Evolutionary conservation across 2,113 vertebrate species (phyloP).

Genomic region (Entomyzon cyanotis): DNA sequence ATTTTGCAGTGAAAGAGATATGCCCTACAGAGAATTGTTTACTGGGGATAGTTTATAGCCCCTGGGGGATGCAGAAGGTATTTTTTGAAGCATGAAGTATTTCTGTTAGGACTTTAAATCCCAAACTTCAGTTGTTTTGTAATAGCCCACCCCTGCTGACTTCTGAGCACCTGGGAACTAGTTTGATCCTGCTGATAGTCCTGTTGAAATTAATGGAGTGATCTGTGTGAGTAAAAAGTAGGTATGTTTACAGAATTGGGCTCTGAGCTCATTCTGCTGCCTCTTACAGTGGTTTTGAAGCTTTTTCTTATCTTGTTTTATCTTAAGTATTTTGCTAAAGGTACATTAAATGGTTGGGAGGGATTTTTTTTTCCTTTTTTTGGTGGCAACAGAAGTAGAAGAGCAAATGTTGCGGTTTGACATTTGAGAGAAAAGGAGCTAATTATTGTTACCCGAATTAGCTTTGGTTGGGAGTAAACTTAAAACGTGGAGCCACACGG

Average conservation of each 20-base stretch:
- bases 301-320: not conserved
- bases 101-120: not conserved
- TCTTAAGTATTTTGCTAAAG: constrained; percentile 1
- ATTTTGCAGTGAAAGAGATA: not conserved
- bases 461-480: constrained; percentile 56
- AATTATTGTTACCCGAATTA: constrained; percentile 58
- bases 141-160: not conserved
- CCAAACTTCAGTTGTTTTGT: not conserved
- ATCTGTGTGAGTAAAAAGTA: not conserved
- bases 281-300: not conserved
- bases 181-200: not conserved
- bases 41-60: not conserved
- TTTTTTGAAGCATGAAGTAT: not conserved
- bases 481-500: not conserved
- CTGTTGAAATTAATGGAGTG: not conserved
- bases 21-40: not conserved
- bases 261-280: not conserved
- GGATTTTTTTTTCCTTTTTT: not conserved
- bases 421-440: constrained; percentile 66
- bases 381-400: constrained; percentile 31
- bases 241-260: not conserved
- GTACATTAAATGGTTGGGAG: not conserved
- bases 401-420: constrained; percentile 68
- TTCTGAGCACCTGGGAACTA: not conserved
- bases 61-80: not conserved